phyloP scores from a whole-genome alignment of 2,888 invertebrate genomes.

The Conops quadrifasciatus region DNA sequence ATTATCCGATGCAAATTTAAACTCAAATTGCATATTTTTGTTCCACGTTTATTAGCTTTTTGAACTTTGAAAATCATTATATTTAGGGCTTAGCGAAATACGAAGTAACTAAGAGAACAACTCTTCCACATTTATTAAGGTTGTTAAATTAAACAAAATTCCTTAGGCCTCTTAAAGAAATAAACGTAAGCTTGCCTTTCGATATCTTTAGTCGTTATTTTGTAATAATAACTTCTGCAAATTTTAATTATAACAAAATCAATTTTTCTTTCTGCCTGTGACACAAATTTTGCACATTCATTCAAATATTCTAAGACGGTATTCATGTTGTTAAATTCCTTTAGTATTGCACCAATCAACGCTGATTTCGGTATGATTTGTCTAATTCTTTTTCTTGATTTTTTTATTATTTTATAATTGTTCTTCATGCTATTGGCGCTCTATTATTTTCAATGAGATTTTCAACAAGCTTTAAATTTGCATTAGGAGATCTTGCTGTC shows the following conservation, averaged over 20 bases:
- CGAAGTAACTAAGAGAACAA: background rate
- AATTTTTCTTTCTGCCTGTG: background rate
- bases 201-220: background rate
- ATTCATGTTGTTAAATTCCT: slow-evolving; percentile 10
- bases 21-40: background rate
- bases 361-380: background rate
- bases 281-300: background rate
- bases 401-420: background rate
- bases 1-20: background rate
- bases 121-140: background rate
- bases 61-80: background rate
- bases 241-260: background rate
- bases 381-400: background rate
- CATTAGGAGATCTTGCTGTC: background rate
- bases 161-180: slow-evolving; percentile 4
- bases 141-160: background rate
- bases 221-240: no score
- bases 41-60: background rate
- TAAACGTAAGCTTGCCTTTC: background rate
- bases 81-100: background rate
- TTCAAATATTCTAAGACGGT: slow-evolving; percentile 4
- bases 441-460: background rate
- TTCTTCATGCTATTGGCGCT: background rate
- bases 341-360: slow-evolving; percentile 6
- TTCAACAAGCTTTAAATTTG: background rate